phyloP scores from a whole-genome alignment of 2,888 invertebrate genomes.

The Pseudococcus longispinus region DNA sequence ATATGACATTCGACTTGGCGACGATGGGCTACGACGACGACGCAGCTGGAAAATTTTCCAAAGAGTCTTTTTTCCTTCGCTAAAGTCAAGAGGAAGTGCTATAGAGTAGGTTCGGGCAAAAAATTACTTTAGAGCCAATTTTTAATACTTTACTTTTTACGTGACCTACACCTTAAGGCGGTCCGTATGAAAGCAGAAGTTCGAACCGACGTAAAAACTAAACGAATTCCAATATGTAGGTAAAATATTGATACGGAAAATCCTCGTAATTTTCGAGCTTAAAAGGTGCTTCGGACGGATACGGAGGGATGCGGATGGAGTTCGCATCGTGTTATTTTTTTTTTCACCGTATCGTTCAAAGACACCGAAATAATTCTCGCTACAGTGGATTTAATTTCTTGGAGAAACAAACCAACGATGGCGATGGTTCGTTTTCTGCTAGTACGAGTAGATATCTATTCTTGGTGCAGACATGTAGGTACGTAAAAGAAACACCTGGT shows the following conservation, averaged over 20 bases:
- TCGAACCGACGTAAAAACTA: background rate
- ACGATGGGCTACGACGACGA: background rate
- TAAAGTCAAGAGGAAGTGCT: background rate
- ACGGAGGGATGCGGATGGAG: background rate
- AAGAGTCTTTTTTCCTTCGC: background rate
- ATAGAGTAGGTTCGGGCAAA: too few species aligned
- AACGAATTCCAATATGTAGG: background rate
- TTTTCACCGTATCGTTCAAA: background rate
- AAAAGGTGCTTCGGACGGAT: background rate
- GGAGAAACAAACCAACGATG: background rate
- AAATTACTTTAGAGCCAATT: constrained; percentile 8
- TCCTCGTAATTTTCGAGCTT: background rate
- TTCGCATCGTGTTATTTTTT: background rate
- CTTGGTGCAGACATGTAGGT: too few species aligned
- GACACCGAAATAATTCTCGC: background rate
- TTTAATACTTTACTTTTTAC: constrained; percentile 6
- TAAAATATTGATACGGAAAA: constrained; percentile 1
- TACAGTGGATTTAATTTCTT: background rate
- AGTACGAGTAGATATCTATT: too few species aligned
- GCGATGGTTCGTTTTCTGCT: too few species aligned
- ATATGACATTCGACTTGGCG: constrained; percentile 11
- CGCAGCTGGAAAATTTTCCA: constrained; percentile 6
- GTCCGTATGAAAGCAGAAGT: background rate
- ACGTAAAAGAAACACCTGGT: too few species aligned
- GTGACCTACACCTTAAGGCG: constrained; percentile 13